Percentiles rank a stretch among this genome's conserved stretches.
These are phyloP conservation scores for Spilarctia lutea DNA, from an alignment of 2,888 invertebrate species.

Conservation along the genomic window DNA sequence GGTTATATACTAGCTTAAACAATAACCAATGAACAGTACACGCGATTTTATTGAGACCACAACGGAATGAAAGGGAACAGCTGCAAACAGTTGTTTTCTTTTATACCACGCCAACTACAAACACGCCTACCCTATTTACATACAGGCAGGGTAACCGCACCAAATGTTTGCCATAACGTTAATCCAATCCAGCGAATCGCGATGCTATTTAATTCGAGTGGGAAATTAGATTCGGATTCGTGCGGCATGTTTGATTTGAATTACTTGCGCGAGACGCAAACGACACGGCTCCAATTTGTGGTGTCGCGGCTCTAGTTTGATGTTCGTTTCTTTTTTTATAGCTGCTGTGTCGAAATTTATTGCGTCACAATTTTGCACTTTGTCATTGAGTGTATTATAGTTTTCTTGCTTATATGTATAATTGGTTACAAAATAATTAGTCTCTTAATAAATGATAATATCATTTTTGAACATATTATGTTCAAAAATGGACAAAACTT, in stretches of 20 bases:
- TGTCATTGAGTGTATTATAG: too few species aligned
- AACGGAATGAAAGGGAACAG: conserved; percentile 1
- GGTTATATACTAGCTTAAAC: neutral
- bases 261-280: conserved; percentile 57
- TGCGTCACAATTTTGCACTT: conserved; percentile 5
- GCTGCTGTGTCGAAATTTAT: neutral
- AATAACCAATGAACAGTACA: neutral
- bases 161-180: conserved; percentile 64
- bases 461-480: too few species aligned
- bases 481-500: too few species aligned
- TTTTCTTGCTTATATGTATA: too few species aligned
- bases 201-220: conserved; percentile 71
- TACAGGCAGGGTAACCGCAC: conserved; percentile 48
- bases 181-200: conserved; percentile 72
- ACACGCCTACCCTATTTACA: conserved; percentile 42
- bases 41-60: neutral
- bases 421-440: neutral
- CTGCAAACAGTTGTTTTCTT: conserved; percentile 18
- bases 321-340: conserved; percentile 38
- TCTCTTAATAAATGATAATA: too few species aligned
- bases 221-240: conserved; percentile 77
- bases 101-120: conserved; percentile 23
- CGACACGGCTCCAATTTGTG: conserved; percentile 52
- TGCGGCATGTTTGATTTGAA: conserved; percentile 75
- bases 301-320: conserved; percentile 36